Conservation (phyloP, 2,113 vertebrate genomes). For the Oenanthe oenanthe region DNA sequence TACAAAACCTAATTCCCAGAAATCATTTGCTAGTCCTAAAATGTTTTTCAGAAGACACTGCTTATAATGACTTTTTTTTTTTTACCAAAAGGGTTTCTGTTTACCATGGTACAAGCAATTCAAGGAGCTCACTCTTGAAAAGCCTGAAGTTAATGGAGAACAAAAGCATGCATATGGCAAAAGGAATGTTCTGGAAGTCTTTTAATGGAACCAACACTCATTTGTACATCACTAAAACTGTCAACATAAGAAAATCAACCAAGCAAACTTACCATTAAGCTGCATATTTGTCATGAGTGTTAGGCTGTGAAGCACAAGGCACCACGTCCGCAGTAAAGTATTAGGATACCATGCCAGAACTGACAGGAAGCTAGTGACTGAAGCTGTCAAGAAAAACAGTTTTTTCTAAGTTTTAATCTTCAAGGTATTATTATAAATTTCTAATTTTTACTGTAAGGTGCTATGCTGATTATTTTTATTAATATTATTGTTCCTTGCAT, state of each 20-base stretch:
- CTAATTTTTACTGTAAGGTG: background rate
- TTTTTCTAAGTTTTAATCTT: background rate
- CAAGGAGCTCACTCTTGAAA: background rate
- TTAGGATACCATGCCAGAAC: constrained; percentile 98
- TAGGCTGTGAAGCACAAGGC: constrained; percentile 96
- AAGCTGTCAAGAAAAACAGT: constrained; percentile 77
- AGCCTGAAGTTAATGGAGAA: background rate
- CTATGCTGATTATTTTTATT: background rate
- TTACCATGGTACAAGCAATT: background rate
- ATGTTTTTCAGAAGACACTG: background rate
- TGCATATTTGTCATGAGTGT: constrained; percentile 99
- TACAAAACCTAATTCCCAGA: background rate
- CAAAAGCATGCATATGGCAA: background rate
- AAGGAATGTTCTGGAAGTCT: background rate
- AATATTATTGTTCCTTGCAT: background rate
- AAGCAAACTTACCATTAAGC: constrained; percentile 83
- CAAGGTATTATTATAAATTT: background rate
- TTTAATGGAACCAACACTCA: background rate
- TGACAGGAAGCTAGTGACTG: constrained; percentile 93
- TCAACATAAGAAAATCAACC: background rate
- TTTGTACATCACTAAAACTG: background rate
- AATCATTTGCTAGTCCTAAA: background rate
- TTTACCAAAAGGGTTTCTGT: background rate
- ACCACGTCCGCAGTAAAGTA: constrained; percentile 94
- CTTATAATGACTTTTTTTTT: background rate